These are phyloP conservation scores for Malaclemys terrapin DNA, from an alignment of 2,113 vertebrate species.

Conservation along the genomic window DNA sequence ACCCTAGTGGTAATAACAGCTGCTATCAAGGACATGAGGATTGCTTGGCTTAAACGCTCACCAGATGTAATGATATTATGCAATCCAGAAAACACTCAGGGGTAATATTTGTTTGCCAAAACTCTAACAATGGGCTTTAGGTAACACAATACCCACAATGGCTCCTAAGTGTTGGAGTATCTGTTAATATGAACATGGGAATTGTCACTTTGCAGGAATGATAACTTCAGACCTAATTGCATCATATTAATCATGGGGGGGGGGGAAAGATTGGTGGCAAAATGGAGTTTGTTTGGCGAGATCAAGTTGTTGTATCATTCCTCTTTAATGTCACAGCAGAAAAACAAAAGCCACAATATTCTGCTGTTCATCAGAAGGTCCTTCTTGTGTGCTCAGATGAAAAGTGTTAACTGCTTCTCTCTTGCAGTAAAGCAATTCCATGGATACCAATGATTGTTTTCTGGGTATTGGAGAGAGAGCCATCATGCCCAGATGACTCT, in stretches of 20 bases:
- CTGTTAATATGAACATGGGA: constrained; percentile 6
- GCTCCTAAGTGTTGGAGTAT: not conserved
- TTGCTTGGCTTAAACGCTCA: constrained; percentile 51
- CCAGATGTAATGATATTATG: constrained; percentile 48
- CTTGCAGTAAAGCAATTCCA: constrained; percentile 7
- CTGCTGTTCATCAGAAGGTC: not conserved
- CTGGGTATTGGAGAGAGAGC: constrained; percentile 20
- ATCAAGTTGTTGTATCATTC: not conserved
- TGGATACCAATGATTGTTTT: not conserved
- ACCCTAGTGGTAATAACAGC: constrained; percentile 17
- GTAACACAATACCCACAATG: constrained; percentile 37
- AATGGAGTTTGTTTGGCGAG: not conserved
- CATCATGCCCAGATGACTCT: constrained; percentile 15
- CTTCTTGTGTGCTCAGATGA: not conserved
- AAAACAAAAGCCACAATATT: not conserved
- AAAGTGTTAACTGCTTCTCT: not conserved
- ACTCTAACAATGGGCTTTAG: constrained; percentile 38
- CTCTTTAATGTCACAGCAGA: not conserved
- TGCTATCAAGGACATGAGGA: constrained; percentile 18
- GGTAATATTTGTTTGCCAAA: constrained; percentile 41
- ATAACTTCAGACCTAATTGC: constrained; percentile 40
- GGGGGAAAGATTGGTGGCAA: not conserved
- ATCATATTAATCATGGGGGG: not conserved
- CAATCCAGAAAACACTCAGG: constrained; percentile 36
- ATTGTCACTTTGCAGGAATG: constrained; percentile 23